phyloP scores from a whole-genome alignment of 2,888 invertebrate genomes.

The Parthenolecanium corni region DNA sequence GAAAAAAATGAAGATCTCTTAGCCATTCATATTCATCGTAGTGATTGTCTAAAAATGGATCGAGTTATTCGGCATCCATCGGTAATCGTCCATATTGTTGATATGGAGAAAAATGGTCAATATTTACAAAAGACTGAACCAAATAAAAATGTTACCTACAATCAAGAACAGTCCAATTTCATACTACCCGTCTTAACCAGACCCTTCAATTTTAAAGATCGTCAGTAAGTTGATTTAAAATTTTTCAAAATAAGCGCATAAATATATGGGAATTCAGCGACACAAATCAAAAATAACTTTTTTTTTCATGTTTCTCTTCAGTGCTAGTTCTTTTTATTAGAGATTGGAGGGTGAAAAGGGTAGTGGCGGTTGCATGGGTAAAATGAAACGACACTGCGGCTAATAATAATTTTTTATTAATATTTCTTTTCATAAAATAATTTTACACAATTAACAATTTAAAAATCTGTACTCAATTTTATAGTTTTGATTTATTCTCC shows the following conservation, averaged over 20 bases:
- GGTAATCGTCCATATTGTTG: constrained; percentile 50
- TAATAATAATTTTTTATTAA: too few relatives aligned
- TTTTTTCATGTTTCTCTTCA: background rate
- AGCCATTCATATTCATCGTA: constrained; percentile 43
- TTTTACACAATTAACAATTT: too few relatives aligned
- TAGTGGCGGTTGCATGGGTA: too few relatives aligned
- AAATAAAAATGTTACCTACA: constrained; percentile 38
- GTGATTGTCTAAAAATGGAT: constrained; percentile 49
- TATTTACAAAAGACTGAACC: constrained; percentile 41
- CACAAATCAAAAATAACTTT: too few relatives aligned
- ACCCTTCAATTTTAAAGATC: constrained; percentile 47
- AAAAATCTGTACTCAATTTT: too few relatives aligned
- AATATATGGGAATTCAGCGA: too few relatives aligned
- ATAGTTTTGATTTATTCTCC: too few relatives aligned
- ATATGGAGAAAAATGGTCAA: constrained; percentile 46
- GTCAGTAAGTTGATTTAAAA: constrained; percentile 39
- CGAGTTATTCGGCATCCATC: constrained; percentile 49
- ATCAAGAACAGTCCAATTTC: constrained; percentile 38
- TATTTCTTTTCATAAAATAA: too few relatives aligned
- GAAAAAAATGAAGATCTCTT: constrained; percentile 27
- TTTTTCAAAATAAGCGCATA: too few relatives aligned
- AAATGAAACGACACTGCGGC: too few relatives aligned
- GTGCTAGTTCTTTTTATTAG: background rate
- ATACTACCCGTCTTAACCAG: constrained; percentile 51
- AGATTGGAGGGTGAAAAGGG: too few relatives aligned